phyloP scores from a whole-genome alignment of 2,113 vertebrate genomes.

The Ciconia stormi region DNA sequence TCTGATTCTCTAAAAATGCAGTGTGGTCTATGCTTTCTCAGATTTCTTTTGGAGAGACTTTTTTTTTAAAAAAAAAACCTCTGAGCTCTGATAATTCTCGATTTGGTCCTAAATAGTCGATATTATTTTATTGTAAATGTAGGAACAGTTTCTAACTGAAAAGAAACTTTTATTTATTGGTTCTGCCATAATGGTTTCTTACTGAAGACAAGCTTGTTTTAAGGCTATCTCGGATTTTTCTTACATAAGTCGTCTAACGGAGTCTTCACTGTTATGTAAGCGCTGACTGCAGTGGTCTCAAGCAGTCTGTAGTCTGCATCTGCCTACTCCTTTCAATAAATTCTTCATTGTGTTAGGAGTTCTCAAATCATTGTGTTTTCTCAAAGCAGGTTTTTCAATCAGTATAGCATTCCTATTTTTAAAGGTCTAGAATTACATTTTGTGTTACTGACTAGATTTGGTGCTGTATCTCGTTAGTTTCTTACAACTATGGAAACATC shows the following conservation, averaged over 20 bases:
- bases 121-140: conserved; percentile 10
- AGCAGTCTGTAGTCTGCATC: conserved; percentile 1
- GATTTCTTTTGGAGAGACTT: neutral
- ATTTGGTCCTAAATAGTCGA: neutral
- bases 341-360: neutral
- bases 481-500: neutral
- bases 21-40: neutral
- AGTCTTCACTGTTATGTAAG: conserved; percentile 43
- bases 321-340: neutral
- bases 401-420: neutral
- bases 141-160: neutral
- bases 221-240: neutral
- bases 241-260: neutral
- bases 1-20: neutral
- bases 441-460: neutral
- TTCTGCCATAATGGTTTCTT: neutral
- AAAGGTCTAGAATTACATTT: conserved; percentile 13
- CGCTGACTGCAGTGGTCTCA: neutral
- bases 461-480: neutral
- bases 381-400: neutral
- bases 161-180: neutral
- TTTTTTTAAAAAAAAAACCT: neutral
- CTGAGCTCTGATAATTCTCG: neutral
- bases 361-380: neutral
- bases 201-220: neutral